Percentiles rank a stretch among this genome's conserved stretches.
Evolutionary conservation across 1,140 invertebrate genomes (phyloP).

Genomic region (Cydia strobilella): DNA sequence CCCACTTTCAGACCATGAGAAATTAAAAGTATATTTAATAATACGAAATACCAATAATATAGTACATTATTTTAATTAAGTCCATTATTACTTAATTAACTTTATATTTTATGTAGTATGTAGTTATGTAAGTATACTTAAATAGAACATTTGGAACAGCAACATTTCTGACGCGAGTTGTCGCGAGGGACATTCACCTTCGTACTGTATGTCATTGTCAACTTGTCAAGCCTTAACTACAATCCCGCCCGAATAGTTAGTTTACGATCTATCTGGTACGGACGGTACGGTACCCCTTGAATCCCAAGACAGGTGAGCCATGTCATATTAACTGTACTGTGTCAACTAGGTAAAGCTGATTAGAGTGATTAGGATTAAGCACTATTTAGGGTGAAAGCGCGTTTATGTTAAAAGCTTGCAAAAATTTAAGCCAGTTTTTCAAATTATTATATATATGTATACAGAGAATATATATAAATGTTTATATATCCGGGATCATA

Average conservation of each 20-base stretch:
- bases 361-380: neutral
- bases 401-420: too few species aligned
- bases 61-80: neutral
- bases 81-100: slow-evolving; percentile 1
- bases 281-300: too few species aligned
- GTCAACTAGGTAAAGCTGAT: neutral
- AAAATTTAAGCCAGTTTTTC: too few species aligned
- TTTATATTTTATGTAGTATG: too few species aligned
- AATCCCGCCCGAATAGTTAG: neutral
- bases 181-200: neutral
- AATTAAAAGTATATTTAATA: too few species aligned
- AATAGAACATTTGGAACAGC: too few species aligned
- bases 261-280: neutral
- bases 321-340: neutral
- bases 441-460: neutral
- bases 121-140: too few species aligned
- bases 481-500: too few species aligned
- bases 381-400: neutral
- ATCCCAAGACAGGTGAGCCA: neutral
- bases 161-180: neutral
- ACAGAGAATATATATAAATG: too few species aligned
- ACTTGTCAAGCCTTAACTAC: neutral
- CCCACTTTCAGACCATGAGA: too few species aligned
- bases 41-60: too few species aligned
- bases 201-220: neutral